A percentile compares a stretch with the other conserved stretches of the same genome.
Conservation (phyloP, 2,888 invertebrate genomes). For the Callosobruchus maculatus region DNA sequence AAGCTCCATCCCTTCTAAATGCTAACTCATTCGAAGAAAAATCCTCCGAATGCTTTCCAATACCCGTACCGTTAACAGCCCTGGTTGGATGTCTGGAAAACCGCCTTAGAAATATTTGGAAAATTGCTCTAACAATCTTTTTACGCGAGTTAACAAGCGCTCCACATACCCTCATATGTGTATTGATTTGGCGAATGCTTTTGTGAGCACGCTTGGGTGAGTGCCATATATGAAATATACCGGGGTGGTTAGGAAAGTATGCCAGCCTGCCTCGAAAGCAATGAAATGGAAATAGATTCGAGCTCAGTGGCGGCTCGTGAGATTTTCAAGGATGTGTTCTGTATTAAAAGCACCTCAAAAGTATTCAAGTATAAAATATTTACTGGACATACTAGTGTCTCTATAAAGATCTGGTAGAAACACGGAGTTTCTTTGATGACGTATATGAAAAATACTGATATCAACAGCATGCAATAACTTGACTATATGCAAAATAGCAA, state of each 20-base stretch:
- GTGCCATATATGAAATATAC: background rate
- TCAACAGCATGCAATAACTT: too few relatives aligned
- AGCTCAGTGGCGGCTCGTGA: too few relatives aligned
- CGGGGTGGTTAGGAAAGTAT: background rate
- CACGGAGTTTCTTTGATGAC: too few relatives aligned
- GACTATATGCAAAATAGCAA: too few relatives aligned
- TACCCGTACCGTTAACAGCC: background rate
- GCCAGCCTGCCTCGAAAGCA: background rate
- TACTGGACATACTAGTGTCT: too few relatives aligned
- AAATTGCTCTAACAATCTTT: background rate
- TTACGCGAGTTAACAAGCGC: background rate
- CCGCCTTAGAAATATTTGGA: background rate
- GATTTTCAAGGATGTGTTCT: too few relatives aligned
- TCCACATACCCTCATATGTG: background rate
- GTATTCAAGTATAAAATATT: too few relatives aligned
- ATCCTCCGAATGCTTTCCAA: background rate
- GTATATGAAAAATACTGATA: too few relatives aligned
- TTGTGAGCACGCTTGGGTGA: background rate
- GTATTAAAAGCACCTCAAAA: too few relatives aligned
- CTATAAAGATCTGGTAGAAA: too few relatives aligned
- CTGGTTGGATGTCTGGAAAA: background rate
- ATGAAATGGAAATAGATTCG: too few relatives aligned
- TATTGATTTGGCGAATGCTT: background rate
- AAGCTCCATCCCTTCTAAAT: background rate
- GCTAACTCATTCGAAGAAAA: background rate